Base-by-base conservation (phyloP, 1,140 invertebrate genomes). In the Matsumurasca onukii region DNA sequence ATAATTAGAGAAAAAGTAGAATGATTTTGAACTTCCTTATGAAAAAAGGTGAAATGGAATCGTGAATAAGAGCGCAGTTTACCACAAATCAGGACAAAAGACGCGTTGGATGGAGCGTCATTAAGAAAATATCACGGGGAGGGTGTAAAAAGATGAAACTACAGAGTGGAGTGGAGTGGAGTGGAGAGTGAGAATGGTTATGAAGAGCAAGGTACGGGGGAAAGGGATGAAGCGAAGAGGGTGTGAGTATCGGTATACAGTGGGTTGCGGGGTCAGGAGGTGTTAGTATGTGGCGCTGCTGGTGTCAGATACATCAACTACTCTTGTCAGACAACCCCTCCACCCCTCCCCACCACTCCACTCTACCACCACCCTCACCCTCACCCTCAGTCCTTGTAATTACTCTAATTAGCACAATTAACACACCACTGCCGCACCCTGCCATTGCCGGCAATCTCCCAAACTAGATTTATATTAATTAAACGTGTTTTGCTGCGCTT, bases 401-500 rank as follows among this genome's bases (percentile, higher is more conserved):
- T 67, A 57, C 51, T 34, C 49, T 67, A 67, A 67, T 67, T 67
- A 67, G 45, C 31, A 34, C 66, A 67, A 67, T 67, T 67, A 67
- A 67, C 66, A 59, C 51, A 55, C 31, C 51, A 67, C 55, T 31
- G 49, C 66, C 51, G 31, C 51, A 59, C 49, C 51, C 49, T 17
- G n/a, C n/a, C n/a, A n/a, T n/a, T 25, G 59, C 51, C 55, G 66
- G 30, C 55, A 59, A 59, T 67, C 31, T 55, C 31, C 66, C 31
- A 67, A 67, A 57, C 49, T 57, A 59, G 66, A 67, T 66, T 66
- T 66, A 66, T 67, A 67, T 67, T 67, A 67, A 67, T 67, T 67
- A 67, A 67, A 67, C 27, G 55, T 59, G 55, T 59, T 59, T 59
- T 59, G 55, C 55, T 29, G 13, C 30, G 15, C 49, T 59, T 24